phyloP scores from a whole-genome alignment of 2,888 invertebrate genomes.

The Dynastes tityus region DNA sequence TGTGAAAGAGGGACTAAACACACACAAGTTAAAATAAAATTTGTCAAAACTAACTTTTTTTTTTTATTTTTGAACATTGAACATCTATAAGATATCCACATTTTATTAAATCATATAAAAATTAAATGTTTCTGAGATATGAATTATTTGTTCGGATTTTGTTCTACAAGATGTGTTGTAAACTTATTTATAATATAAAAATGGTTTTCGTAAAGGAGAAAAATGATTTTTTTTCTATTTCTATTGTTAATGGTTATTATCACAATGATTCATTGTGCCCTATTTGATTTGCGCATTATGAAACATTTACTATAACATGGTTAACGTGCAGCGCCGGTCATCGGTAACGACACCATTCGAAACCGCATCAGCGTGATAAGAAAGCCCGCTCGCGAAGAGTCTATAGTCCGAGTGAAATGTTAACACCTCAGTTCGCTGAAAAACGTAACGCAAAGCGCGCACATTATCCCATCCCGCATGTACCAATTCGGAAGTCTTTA shows the following conservation, averaged over 20 bases:
- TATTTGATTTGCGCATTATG: not conserved
- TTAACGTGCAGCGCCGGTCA: not conserved
- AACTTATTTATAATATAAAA: too few relatives aligned
- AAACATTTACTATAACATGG: conserved; percentile 2
- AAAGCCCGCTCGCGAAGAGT: conserved; percentile 20
- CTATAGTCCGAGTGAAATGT: conserved; percentile 16
- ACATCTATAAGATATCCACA: too few relatives aligned
- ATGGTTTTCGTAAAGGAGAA: too few relatives aligned
- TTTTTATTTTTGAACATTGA: too few relatives aligned
- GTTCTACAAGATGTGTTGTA: too few relatives aligned
- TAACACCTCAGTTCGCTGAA: conserved; percentile 47
- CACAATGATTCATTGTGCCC: not conserved
- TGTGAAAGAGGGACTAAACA: too few relatives aligned
- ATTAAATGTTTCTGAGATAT: not conserved
- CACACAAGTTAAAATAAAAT: too few relatives aligned
- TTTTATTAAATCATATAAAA: not conserved
- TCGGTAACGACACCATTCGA: conserved; percentile 1
- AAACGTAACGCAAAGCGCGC: conserved; percentile 28
- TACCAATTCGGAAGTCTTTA: not conserved
- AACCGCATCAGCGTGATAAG: conserved; percentile 33
- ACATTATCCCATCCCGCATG: conserved; percentile 5
- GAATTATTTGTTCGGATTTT: not conserved
- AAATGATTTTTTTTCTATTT: not conserved
- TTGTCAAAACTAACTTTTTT: too few relatives aligned
- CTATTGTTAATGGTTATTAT: not conserved